These are phyloP conservation scores for Epicampocera succincta DNA, from an alignment of 2,888 invertebrate genomes.

Conservation along the genomic window DNA sequence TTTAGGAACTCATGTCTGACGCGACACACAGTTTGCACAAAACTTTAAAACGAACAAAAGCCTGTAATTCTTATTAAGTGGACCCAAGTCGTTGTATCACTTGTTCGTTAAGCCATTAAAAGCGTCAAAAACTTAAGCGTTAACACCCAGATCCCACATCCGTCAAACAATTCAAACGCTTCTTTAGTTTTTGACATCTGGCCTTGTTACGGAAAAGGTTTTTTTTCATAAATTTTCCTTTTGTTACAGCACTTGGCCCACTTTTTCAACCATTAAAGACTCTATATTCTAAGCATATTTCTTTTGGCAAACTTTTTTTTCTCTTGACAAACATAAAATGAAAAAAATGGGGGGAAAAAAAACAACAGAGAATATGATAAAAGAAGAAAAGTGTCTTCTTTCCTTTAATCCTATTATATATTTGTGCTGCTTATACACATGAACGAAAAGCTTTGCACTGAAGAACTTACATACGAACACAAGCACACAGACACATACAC, in stretches of 20 bases:
- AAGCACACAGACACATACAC: neutral
- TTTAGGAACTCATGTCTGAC: no score
- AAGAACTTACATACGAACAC: neutral
- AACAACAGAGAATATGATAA: no score
- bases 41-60: no score
- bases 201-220: no score
- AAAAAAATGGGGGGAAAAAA: constrained; percentile 8
- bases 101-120: no score
- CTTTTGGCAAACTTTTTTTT: constrained; percentile 1
- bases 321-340: neutral
- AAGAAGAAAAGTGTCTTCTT: constrained; percentile 22
- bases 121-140: no score
- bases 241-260: neutral
- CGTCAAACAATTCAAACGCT: no score
- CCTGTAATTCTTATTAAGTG: no score
- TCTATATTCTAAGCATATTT: constrained; percentile 16
- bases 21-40: no score
- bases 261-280: constrained; percentile 10
- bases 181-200: no score
- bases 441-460: neutral
- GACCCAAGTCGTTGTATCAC: no score
- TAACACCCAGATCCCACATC: no score
- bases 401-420: constrained; percentile 46
- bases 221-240: neutral
- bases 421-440: constrained; percentile 17